These are phyloP conservation scores for Neocloeon triangulifer DNA, from an alignment of 1,140 invertebrate species.

Conservation along the genomic window DNA sequence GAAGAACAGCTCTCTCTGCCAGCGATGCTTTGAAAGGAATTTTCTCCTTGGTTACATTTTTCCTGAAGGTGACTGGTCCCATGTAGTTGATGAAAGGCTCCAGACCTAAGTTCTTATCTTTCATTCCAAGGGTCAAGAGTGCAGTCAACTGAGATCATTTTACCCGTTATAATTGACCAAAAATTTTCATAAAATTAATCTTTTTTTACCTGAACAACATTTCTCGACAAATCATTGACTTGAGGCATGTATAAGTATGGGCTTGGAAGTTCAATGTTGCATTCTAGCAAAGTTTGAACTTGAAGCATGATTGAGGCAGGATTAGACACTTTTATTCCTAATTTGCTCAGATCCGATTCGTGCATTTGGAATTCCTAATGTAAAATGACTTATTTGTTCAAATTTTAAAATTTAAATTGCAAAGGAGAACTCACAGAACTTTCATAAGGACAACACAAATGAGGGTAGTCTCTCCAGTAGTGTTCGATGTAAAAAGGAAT, in stretches of 20 bases:
- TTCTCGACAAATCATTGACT: conserved; percentile 25
- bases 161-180: conserved; percentile 3
- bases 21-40: too few species aligned
- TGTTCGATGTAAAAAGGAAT: conserved; percentile 47
- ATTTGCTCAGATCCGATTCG: conserved; percentile 28
- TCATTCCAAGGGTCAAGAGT: conserved; percentile 4
- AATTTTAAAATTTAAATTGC: too few species aligned
- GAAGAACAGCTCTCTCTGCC: conserved; percentile 13
- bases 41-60: too few species aligned
- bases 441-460: conserved; percentile 21
- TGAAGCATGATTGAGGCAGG: too few species aligned
- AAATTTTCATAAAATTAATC: neutral
- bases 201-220: conserved; percentile 40
- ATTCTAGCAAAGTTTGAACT: too few species aligned
- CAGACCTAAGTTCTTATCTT: conserved; percentile 10
- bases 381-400: conserved; percentile 2
- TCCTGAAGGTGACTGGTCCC: too few species aligned
- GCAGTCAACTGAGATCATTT: conserved; percentile 7
- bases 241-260: conserved; percentile 39
- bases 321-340: too few species aligned
- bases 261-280: too few species aligned
- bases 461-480: conserved; percentile 72
- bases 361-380: conserved; percentile 17
- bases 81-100: too few species aligned
- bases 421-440: too few species aligned